Evolutionary conservation across 2,797 vertebrate genomes (phyloP), one percentile per base, ranked within the genome.

Genomic region (Remorina albescens): DNA sequence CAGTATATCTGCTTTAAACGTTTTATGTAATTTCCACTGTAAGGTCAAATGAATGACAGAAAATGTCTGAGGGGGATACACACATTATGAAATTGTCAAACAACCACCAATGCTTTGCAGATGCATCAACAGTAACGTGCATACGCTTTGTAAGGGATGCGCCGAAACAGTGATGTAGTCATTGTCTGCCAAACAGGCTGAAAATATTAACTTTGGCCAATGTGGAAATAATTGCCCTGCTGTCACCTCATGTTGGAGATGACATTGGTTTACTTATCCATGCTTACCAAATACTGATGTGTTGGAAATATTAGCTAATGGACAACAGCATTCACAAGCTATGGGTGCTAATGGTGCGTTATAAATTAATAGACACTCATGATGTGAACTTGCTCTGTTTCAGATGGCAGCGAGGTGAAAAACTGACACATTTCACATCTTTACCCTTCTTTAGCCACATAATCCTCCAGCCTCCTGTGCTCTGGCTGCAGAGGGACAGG

Each of bases 271-370:
- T n/a, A 63, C 18, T 61, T 49, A 62, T 74, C 74, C 42, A n/a
- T 49, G 25, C 50, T 30, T 73, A 67, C 65, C 81, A 83, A 58
- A 63, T 16, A 19, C 69, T 78, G 81, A 77, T 79, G 50, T 7
- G 47, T 11, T 41, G 28, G 59, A 12, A 39, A 5, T 57, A 34
- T 54, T 78, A 67, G 51, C 63, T 63, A 71, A 68, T 81, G 62
- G 47, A 69, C 41, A 64, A 44, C 16, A 34, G 56, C 46, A 60
- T 42, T 50, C 34, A 55, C 26, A 46, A 69, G 58, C 37, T 46
- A 73, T n/a, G n/a, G n/a, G 53, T 28, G 26, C 41, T 42, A 78
- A 71, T 53, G 10, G 77, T 39, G 25, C 53, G 37, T 66, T 42
- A 51, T 59, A 49, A 57, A 47, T 75, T 36, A 55, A 34, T 30